Base-by-base conservation (phyloP, 2,113 vertebrate genomes). In the Setophaga coronata region DNA sequence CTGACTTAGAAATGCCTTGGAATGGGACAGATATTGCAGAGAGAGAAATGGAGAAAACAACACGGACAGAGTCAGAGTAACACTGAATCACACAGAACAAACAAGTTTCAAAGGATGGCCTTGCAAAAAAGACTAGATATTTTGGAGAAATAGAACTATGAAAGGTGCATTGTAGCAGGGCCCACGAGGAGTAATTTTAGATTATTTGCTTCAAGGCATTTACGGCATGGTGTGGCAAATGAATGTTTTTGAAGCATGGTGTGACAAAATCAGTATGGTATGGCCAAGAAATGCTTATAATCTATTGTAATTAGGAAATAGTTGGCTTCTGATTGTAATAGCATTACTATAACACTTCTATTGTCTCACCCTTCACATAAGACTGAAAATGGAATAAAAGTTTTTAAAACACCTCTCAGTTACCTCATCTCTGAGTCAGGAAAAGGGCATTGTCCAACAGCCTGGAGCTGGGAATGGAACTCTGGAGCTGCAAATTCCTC, bases 391-490 rank as follows among this genome's bases (percentile, higher is more conserved):
- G 12, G 54, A 56, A n/a, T n/a, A n/a, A 56, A 56, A n/a, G 13
- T 56, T n/a, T 56, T 56, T 21, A 21, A n/a, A 56, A n/a, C 19
- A n/a, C 54, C 54, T 56, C 54, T 56, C 33, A 56, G 33, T 23
- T 9, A 14, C 54, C 19, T 33, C 31, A 56, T 56, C 54, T n/a
- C 31, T 21, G 54, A 31, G 54, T 56, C 33, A n/a, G 31, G 54
- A n/a, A 23, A 56, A n/a, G 33, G 33, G 54, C 9, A n/a, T n/a
- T 56, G 54, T 56, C 54, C 19, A 2, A 56, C 54, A 56, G 9
- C 54, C 0, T 1, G 7, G 65, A 40, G 78, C 2, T 58, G 66
- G 57, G 47, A n/a, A 20, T 0, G 1, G 42, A 47, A 17, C 19
- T 62, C 70, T 20, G 0, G 14, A 54, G 61, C 33, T 21, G 54